These are phyloP conservation scores for Octopus bimaculoides DNA, from an alignment of 1,140 invertebrate genomes.

Conservation along the genomic window DNA sequence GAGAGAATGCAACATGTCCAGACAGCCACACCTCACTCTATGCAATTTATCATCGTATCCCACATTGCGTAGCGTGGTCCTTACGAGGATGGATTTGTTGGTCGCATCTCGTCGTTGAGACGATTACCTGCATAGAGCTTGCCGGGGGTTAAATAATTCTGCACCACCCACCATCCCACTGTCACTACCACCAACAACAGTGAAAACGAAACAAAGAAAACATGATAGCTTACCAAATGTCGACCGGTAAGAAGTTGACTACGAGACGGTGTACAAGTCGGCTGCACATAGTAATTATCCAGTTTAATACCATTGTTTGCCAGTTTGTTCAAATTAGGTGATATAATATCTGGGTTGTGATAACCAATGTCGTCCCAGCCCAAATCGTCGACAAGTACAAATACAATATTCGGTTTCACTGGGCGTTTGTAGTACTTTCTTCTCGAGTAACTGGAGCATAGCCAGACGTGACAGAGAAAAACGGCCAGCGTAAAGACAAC, in stretches of 20 bases:
- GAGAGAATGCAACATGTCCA: too few species aligned
- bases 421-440: not conserved
- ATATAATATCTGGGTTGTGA: slow-evolving; percentile 48
- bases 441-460: not conserved
- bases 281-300: slow-evolving; percentile 22
- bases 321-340: slow-evolving; percentile 24
- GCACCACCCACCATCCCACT: too few species aligned
- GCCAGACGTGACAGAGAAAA: not conserved
- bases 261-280: slow-evolving; percentile 58
- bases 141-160: too few species aligned
- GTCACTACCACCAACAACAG: too few species aligned
- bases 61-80: too few species aligned
- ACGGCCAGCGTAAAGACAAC: not conserved
- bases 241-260: slow-evolving; percentile 81
- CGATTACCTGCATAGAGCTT: too few species aligned
- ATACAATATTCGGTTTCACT: slow-evolving; percentile 13
- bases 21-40: too few species aligned
- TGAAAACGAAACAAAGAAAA: not conserved
- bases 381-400: slow-evolving; percentile 19
- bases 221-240: slow-evolving; percentile 60
- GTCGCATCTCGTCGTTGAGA: too few species aligned
- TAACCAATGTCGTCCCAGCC: slow-evolving; percentile 22
- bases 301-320: slow-evolving; percentile 21
- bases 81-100: too few species aligned
- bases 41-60: too few species aligned